Evolutionary conservation across 1,140 invertebrate genomes (phyloP).

Genomic region (Drosophila tsacasi): DNA sequence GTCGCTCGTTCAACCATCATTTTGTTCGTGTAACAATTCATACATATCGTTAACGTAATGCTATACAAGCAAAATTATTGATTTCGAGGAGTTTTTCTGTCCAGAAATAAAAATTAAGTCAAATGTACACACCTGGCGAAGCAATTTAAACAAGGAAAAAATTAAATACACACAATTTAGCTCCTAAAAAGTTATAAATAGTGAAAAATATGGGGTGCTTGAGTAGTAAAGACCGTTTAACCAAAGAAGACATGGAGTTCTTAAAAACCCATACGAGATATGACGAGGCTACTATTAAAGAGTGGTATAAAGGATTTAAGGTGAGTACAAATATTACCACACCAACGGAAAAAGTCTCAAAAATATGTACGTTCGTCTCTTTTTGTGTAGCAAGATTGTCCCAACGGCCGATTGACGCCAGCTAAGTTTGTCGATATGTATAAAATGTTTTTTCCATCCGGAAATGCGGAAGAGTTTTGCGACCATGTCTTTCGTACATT

Average conservation of each 20-base stretch:
- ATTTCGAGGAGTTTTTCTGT: slow-evolving; percentile 52
- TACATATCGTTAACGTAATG: slow-evolving; percentile 76
- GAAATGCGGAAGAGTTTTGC: slow-evolving; percentile 99
- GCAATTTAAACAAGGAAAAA: slow-evolving; percentile 55
- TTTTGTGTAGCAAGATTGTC: slow-evolving; percentile 97
- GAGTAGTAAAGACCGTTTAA: slow-evolving; percentile 96
- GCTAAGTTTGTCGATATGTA: slow-evolving; percentile 99
- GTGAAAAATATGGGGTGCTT: slow-evolving; percentile 93
- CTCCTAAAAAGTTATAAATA: slow-evolving; percentile 64
- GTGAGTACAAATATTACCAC: slow-evolving; percentile 86
- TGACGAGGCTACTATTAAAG: slow-evolving; percentile 98
- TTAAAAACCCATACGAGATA: slow-evolving; percentile 97
- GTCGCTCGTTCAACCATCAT: slow-evolving; percentile 44
- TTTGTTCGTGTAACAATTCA: slow-evolving; percentile 59
- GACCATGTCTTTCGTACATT: slow-evolving; percentile 99
- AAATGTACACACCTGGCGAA: slow-evolving; percentile 55
- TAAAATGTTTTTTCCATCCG: slow-evolving; percentile 99
- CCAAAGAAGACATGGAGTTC: slow-evolving; percentile 98
- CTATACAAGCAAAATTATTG: slow-evolving; percentile 71
- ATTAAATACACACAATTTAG: slow-evolving; percentile 56
- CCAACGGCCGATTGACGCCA: slow-evolving; percentile 97
- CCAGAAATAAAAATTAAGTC: slow-evolving; percentile 52
- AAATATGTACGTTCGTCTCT: slow-evolving; percentile 26
- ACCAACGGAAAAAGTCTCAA: slow-evolving; percentile 34
- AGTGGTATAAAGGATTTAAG: slow-evolving; percentile 99